phyloP scores from a whole-genome alignment of 2,797 vertebrate genomes.

The Mallotus villosus region DNA sequence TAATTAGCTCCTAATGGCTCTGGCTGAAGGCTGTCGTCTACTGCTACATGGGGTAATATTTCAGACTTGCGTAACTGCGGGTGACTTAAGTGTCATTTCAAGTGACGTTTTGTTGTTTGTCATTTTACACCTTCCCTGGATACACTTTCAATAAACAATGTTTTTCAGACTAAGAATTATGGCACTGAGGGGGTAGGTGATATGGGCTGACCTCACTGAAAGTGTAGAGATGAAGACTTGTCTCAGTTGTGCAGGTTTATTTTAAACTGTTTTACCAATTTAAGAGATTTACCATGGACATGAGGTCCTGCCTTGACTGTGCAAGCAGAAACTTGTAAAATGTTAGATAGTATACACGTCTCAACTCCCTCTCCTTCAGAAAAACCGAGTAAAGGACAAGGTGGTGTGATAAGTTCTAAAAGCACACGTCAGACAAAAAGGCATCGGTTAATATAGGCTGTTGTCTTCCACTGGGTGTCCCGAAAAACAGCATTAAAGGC shows the following conservation, averaged over 20 bases:
- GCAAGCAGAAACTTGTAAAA: too few relatives aligned
- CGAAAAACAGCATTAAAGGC: conserved; percentile 58
- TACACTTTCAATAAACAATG: not conserved
- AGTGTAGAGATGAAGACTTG: not conserved
- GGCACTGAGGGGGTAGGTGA: not conserved
- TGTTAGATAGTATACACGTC: not conserved
- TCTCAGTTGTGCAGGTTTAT: not conserved
- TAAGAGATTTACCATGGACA: too few relatives aligned
- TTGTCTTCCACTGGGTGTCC: conserved; percentile 57
- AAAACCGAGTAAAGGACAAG: not conserved
- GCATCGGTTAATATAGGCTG: conserved; percentile 49
- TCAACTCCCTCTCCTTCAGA: not conserved
- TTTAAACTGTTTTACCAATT: too few relatives aligned
- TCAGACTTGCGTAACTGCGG: conserved; percentile 35
- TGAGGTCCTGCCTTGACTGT: too few relatives aligned
- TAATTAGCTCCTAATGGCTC: conserved; percentile 70
- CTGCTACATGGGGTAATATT: conserved; percentile 36
- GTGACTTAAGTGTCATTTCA: conserved; percentile 25
- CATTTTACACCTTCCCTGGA: conserved; percentile 54
- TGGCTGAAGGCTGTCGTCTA: conserved; percentile 48
- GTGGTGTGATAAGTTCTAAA: conserved; percentile 62
- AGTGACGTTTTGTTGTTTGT: conserved; percentile 49
- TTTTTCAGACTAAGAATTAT: not conserved
- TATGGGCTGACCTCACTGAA: not conserved
- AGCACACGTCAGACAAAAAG: conserved; percentile 58